Evolutionary conservation across 2,113 vertebrate genomes (phyloP).

Genomic region (Oceanodroma tethys): DNA sequence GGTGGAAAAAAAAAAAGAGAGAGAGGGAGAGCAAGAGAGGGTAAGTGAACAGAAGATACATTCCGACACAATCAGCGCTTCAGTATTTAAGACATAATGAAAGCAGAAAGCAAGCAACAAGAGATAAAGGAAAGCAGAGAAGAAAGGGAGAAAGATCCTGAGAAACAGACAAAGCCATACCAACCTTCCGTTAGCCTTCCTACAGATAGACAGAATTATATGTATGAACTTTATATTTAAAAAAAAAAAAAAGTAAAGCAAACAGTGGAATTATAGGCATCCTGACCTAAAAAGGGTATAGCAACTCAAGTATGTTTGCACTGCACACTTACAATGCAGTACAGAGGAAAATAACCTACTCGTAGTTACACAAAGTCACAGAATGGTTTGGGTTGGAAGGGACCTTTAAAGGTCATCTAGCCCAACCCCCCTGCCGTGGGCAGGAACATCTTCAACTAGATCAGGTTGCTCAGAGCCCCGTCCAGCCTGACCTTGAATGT

Average conservation of each 20-base stretch:
- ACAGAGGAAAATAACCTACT: background rate
- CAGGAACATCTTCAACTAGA: too few relatives aligned
- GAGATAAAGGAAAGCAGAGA: background rate
- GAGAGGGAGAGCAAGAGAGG: background rate
- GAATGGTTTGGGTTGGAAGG: too few relatives aligned
- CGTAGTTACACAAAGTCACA: background rate
- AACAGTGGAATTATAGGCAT: background rate
- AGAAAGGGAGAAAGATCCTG: background rate
- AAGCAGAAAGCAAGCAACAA: background rate
- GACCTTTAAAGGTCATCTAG: too few relatives aligned
- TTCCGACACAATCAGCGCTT: background rate
- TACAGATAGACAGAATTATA: background rate
- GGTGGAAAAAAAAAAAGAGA: background rate
- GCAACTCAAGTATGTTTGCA: background rate
- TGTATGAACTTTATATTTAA: accelerated
- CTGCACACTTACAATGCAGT: background rate
- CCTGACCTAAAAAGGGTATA: background rate
- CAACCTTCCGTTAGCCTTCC: background rate
- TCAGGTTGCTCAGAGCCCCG: too few relatives aligned
- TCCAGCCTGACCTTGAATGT: too few relatives aligned
- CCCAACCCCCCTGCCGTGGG: too few relatives aligned
- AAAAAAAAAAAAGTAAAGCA: background rate
- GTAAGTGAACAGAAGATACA: background rate
- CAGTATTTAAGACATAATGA: background rate
- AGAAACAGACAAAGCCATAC: background rate